Conservation (phyloP, 2,888 invertebrate species). For the Brachyopa scutellaris region DNA sequence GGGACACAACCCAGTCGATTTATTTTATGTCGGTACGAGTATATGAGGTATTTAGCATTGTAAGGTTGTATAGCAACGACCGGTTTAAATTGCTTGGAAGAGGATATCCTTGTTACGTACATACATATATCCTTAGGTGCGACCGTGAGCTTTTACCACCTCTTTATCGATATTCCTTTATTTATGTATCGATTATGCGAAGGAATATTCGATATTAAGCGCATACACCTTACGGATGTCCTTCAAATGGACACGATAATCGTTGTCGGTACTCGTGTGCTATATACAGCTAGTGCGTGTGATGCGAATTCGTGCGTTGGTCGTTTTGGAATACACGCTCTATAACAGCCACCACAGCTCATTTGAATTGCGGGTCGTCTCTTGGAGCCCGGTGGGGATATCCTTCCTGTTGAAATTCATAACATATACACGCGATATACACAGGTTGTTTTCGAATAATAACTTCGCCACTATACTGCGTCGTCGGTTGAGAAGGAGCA, state of each 20-base stretch:
- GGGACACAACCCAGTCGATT: constrained; percentile 7
- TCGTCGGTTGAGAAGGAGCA: not conserved
- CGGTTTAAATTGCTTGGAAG: not conserved
- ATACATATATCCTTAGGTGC: constrained; percentile 1
- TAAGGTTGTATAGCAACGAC: no score
- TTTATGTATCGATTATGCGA: constrained; percentile 46
- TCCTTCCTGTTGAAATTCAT: constrained; percentile 7
- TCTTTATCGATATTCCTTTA: constrained; percentile 33
- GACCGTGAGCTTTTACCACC: constrained; percentile 24
- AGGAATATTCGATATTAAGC: constrained; percentile 20
- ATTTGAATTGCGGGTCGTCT: not conserved
- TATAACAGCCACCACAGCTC: not conserved
- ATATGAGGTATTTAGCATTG: no score
- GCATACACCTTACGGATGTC: no score
- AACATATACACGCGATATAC: not conserved
- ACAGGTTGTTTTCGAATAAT: constrained; percentile 16
- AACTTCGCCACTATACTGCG: not conserved
- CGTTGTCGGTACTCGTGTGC: not conserved
- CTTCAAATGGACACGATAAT: no score
- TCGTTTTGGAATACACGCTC: not conserved
- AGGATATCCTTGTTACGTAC: constrained; percentile 8
- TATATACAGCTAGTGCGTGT: not conserved
- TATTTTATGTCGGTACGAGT: constrained; percentile 7
- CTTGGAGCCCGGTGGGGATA: not conserved
- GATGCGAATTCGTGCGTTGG: not conserved